Percentiles rank a stretch among this genome's conserved stretches.
phyloP scores from a whole-genome alignment of 1,140 invertebrate species.

The Anthonomus grandis region DNA sequence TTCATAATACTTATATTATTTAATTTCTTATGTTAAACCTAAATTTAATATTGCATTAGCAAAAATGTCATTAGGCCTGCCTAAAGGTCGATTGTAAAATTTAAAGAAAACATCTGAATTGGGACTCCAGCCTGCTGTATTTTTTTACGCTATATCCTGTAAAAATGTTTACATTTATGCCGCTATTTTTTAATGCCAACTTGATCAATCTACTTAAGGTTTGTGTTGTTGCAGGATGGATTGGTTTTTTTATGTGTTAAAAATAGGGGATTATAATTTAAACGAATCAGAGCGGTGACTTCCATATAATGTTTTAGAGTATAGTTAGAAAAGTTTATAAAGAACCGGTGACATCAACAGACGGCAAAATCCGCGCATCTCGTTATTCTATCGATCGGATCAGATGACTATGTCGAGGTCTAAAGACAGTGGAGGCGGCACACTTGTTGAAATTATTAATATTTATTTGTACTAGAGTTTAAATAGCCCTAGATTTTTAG shows the following conservation, averaged over 20 bases:
- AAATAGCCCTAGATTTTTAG: too few relatives aligned
- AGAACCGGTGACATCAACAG: too few relatives aligned
- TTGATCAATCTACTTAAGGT: not conserved
- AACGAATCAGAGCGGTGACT: not conserved
- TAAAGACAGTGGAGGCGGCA: too few relatives aligned
- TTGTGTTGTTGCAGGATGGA: conserved; percentile 1
- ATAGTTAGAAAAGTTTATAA: too few relatives aligned
- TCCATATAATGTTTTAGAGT: conserved; percentile 4
- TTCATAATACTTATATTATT: too few relatives aligned
- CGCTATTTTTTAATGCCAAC: conserved; percentile 1
- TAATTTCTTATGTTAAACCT: not conserved
- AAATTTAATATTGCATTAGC: not conserved
- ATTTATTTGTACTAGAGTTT: too few relatives aligned
- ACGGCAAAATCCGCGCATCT: too few relatives aligned
- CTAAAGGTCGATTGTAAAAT: conserved; percentile 13
- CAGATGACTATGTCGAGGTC: too few relatives aligned
- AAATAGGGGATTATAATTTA: not conserved
- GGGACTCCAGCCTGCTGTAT: too few relatives aligned
- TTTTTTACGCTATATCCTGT: conserved; percentile 7
- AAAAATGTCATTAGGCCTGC: conserved; percentile 4
- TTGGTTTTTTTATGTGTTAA: not conserved
- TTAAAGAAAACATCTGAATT: conserved; percentile 15
- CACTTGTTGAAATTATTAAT: too few relatives aligned
- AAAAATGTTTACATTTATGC: too few relatives aligned
- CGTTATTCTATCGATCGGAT: too few relatives aligned